Base-by-base conservation (phyloP, 2,888 invertebrate genomes). In the Hoplodrina ambigua region DNA sequence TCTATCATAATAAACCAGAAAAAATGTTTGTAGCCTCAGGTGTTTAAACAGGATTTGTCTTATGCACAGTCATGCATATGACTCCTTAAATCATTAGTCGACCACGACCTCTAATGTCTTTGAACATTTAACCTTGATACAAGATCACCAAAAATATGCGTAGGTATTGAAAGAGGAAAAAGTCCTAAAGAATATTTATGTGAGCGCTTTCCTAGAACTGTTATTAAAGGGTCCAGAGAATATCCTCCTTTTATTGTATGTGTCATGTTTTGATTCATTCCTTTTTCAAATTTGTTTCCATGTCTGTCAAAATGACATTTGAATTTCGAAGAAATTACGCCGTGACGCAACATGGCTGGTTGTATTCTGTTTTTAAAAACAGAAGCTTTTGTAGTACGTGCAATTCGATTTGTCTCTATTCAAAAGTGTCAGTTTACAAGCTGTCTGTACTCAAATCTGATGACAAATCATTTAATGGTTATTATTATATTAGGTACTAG, bases 121-220 rank as follows among this genome's bases (percentile, higher is more conserved):
- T 52, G 52, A 11, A 17, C 33, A 50, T 62, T 59, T 69, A 60
- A 78, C 81, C 78, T 80, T 78, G 69, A 65, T 72, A 53, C 54
- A 25, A 74, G 50, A 78, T 71, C 57, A 55, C 55, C 53, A 58
- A 76, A 77, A 69, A 52, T 25, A 50, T 64, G 41, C 11, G 70
- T 67, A 81, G 69, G 64, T 52, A 75, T 68, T 74, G 70, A 84
- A 83, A 80, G 84, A 83, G 85, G 83, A 82, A 84, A 83, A 82
- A 82, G 82, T 84, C 67, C 19, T 20, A 20, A 66, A 15, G 20
- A 53, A 58, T 59, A 60, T 63, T 65, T 72, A 67, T 67, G 54
- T 56, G 59, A 57, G 41, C 66, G 46, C 75, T 84, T 84, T 84
- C 85, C 63, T 73, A 80, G 83, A 84, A 84, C 55, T 68, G 46